Evolutionary conservation across 2,888 invertebrate species (phyloP).

Genomic region (Xestoiulus laeticollis): DNA sequence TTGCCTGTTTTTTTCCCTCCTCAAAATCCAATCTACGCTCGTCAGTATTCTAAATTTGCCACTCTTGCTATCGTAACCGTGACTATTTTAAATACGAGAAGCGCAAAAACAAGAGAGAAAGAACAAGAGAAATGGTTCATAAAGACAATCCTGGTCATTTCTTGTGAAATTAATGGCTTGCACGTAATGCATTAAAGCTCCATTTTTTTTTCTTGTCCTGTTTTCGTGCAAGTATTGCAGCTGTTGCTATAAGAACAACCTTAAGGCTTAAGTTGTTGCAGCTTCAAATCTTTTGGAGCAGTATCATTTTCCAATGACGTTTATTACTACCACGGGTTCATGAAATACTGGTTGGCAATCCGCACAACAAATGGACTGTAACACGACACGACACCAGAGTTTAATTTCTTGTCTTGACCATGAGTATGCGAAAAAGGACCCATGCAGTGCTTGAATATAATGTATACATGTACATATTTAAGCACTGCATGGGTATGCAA

Average conservation of each 20-base stretch:
- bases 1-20: not conserved
- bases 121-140: not conserved
- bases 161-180: constrained; percentile 15
- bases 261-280: not conserved
- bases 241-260: not conserved
- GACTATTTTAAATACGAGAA: not conserved
- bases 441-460: too few species aligned
- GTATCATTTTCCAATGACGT: constrained; percentile 6
- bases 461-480: too few species aligned
- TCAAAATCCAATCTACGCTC: not conserved
- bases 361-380: not conserved
- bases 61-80: not conserved
- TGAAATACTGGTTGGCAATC: not conserved
- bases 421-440: not conserved
- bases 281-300: not conserved
- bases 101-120: not conserved
- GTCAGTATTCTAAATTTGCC: not conserved
- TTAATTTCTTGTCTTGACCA: not conserved
- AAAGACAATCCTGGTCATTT: constrained; percentile 18
- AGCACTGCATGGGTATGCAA: too few species aligned
- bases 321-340: not conserved
- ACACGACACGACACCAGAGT: not conserved
- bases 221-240: not conserved
- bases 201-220: constrained; percentile 2
- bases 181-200: constrained; percentile 11